Conservation (phyloP, 2,113 vertebrate genomes). For the Coreoperca whiteheadi region DNA sequence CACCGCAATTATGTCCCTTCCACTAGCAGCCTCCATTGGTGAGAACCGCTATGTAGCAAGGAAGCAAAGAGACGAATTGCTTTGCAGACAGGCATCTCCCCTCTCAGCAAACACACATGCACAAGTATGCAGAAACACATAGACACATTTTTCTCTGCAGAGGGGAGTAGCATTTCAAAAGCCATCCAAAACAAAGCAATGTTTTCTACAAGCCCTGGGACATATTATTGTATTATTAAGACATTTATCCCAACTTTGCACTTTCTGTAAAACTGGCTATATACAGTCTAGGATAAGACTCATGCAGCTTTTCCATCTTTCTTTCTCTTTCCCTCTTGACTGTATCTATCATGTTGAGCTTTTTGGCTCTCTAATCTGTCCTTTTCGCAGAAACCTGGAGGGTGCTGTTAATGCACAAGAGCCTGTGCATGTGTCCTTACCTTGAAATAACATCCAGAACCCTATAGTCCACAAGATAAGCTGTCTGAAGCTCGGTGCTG, state of each 20-base stretch:
- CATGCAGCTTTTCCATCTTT: neutral
- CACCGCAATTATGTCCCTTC: slow-evolving; percentile 64
- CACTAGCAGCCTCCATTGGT: slow-evolving; percentile 61
- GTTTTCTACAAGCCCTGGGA: neutral
- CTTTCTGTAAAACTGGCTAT: slow-evolving; percentile 27
- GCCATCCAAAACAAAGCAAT: slow-evolving; percentile 24
- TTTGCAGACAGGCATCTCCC: slow-evolving; percentile 64
- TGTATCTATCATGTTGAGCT: slow-evolving; percentile 17
- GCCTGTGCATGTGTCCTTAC: slow-evolving; percentile 72
- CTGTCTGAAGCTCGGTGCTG: slow-evolving; percentile 57
- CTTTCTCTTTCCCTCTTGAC: neutral
- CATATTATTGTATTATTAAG: neutral
- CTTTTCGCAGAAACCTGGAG: slow-evolving; percentile 26
- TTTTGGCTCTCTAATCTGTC: slow-evolving; percentile 32
- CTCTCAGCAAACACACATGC: slow-evolving; percentile 64
- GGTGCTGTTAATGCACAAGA: slow-evolving; percentile 27
- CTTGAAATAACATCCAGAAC: slow-evolving; percentile 74
- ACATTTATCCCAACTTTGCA: slow-evolving; percentile 67
- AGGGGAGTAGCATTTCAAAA: slow-evolving; percentile 33
- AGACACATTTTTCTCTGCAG: slow-evolving; percentile 44
- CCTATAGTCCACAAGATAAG: slow-evolving; percentile 76
- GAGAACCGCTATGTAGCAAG: slow-evolving; percentile 44
- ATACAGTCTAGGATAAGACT: slow-evolving; percentile 7
- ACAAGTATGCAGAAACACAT: slow-evolving; percentile 68
- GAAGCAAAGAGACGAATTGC: slow-evolving; percentile 60